Base-by-base conservation (phyloP, 2,797 vertebrate species). In the Urosaurus nigricauda region DNA sequence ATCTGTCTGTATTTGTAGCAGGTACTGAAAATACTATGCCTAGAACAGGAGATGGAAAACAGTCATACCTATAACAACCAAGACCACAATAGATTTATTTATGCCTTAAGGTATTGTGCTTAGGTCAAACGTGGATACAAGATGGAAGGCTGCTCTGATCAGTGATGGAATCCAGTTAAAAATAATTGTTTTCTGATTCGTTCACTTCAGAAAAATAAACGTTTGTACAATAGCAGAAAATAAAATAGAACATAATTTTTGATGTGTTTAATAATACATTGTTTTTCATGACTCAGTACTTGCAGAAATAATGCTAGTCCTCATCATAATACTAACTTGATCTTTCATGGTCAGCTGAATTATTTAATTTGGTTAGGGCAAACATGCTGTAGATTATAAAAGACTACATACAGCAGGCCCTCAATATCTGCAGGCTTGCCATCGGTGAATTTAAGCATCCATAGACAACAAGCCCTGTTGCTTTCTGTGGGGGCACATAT, bases 1-100 rank as follows among this genome's bases (percentile, higher is more conserved):
- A 91, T 58, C 86, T 86, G 0, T 43, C 35, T 87, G 2, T 81
- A 8, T 0, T 29, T 92, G 91, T 90, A 1, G 68, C 47, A 91
- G 1, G 47, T 90, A 89, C 91, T 94, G 83, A 68, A 26, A 16
- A 53, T 79, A 84, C 1, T 0, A 51, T 71, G 16, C 26, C n/a
- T 86, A 29, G 65, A 86, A 68, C 53, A 79, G 14, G n/a, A 68
- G 77, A 51, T 43, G 56, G 47, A 17, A 37, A 65, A 51, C 70
- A 63, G 7, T 68, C 21, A 65, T 78, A n/a, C 29, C 29, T 63
- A 12, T 65, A 78, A 63, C 26, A 75, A 56, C 8, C 29, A 86
- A 47, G 3, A 86, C 37, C 47, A 73, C 37, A 43, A 43, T 43
- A 53, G 9, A 73, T 26, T 40, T 81, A 43, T 86, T 86, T 60